Conservation (phyloP, 1,140 invertebrate species). For the Rhagoletis zephyria region DNA sequence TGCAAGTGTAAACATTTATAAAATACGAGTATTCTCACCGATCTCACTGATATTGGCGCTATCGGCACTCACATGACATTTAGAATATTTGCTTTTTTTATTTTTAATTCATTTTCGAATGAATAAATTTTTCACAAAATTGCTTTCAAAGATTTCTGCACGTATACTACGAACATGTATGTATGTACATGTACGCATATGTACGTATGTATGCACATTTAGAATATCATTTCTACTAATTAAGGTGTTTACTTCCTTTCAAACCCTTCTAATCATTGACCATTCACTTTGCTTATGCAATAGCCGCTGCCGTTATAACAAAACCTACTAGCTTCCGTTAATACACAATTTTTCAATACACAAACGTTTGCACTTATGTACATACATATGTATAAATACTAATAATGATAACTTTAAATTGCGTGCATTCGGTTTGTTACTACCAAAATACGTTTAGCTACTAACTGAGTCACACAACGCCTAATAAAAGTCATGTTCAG, state of each 20-base stretch:
- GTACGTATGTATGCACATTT: background rate
- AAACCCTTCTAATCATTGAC: background rate
- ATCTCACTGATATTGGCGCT: background rate
- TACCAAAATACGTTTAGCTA: slow-evolving; percentile 31
- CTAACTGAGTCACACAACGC: slow-evolving; percentile 35
- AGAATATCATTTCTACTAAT: background rate
- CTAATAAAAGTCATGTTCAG: slow-evolving; percentile 48
- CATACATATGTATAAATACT: too few relatives aligned
- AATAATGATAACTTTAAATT: background rate
- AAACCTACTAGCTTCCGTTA: background rate
- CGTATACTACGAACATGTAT: background rate
- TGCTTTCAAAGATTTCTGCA: background rate
- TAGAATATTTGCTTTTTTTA: background rate
- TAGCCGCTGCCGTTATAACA: background rate
- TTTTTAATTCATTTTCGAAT: background rate
- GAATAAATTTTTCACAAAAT: background rate
- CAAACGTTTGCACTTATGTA: background rate
- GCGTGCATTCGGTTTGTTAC: slow-evolving; percentile 22
- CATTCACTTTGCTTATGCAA: background rate
- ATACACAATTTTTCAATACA: background rate
- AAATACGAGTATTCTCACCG: background rate
- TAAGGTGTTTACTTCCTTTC: background rate
- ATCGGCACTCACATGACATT: too few relatives aligned
- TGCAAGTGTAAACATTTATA: background rate
- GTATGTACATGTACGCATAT: background rate